Conservation (phyloP, 2,113 vertebrate species). For the Burhinus oedicnemus region DNA sequence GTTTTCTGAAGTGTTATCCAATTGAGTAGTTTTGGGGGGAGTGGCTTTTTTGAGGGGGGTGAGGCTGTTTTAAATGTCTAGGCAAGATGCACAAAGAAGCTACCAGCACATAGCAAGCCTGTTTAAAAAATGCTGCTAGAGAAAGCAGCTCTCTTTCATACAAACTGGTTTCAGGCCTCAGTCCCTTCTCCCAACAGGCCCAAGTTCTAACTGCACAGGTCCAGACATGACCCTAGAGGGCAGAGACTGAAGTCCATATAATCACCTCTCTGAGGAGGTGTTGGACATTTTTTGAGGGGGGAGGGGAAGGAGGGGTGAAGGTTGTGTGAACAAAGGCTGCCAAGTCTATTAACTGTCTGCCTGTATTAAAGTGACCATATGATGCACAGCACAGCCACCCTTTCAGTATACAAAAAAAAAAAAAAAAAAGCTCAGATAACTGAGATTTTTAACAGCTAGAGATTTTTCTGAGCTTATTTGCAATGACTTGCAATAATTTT, state of each 20-base stretch:
- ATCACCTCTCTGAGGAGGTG: conserved; percentile 69
- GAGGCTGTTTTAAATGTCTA: conserved; percentile 79
- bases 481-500: background rate
- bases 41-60: conserved; percentile 8
- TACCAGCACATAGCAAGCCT: conserved; percentile 83
- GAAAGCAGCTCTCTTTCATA: conserved; percentile 76
- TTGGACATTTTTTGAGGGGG: conserved; percentile 49
- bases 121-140: conserved; percentile 79
- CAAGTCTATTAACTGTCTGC: conserved; percentile 1
- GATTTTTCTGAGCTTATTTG: conserved; percentile 3
- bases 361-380: conserved; percentile 15
- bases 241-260: conserved; percentile 83
- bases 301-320: conserved; percentile 32
- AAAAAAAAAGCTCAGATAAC: background rate
- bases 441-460: background rate
- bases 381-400: conserved; percentile 44
- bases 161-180: conserved; percentile 76
- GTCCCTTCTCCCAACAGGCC: conserved; percentile 86
- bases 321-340: conserved; percentile 48
- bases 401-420: background rate
- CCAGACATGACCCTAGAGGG: conserved; percentile 94
- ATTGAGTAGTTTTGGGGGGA: conserved; percentile 72
- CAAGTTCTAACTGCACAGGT: conserved; percentile 91
- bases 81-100: conserved; percentile 87
- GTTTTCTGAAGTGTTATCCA: conserved; percentile 77